phyloP scores from a whole-genome alignment of 2,888 invertebrate species.

The Monochamus alternatus region DNA sequence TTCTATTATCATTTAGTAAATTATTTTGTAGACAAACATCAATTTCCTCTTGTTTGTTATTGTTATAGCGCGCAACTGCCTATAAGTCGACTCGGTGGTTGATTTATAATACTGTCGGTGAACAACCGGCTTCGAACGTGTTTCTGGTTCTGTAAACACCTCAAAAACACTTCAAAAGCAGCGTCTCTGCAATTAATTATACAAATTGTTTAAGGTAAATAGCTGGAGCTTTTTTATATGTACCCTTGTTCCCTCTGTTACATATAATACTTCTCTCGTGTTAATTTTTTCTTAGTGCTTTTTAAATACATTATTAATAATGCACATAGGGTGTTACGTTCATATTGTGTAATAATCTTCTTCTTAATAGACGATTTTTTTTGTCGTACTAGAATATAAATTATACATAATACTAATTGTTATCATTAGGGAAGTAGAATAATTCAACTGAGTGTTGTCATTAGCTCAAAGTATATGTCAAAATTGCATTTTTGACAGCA shows the following conservation, averaged over 20 bases:
- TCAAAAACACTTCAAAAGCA: conserved; percentile 4
- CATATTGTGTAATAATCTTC: no score
- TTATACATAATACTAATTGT: no score
- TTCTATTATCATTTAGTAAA: conserved; percentile 9
- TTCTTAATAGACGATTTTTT: no score
- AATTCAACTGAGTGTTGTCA: no score
- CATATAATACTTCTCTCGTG: no score
- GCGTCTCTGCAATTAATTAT: not conserved
- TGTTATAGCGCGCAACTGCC: conserved; percentile 3
- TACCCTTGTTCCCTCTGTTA: not conserved
- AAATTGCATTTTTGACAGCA: no score
- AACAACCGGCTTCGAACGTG: not conserved
- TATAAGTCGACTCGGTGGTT: conserved; percentile 1
- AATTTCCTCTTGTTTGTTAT: conserved; percentile 10
- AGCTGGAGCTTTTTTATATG: not conserved
- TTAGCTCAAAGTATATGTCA: no score
- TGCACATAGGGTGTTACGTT: no score
- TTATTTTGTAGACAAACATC: conserved; percentile 12
- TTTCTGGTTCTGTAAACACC: conserved; percentile 1
- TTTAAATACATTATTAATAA: no score
- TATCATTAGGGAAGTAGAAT: no score
- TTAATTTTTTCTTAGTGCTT: no score
- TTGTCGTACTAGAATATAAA: no score
- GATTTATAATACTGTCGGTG: not conserved
- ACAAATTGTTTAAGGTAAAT: not conserved